Percentiles rank a stretch among this genome's conserved stretches.
Evolutionary conservation across 2,888 invertebrate genomes (phyloP).

Genomic region (Encarsia formosa): DNA sequence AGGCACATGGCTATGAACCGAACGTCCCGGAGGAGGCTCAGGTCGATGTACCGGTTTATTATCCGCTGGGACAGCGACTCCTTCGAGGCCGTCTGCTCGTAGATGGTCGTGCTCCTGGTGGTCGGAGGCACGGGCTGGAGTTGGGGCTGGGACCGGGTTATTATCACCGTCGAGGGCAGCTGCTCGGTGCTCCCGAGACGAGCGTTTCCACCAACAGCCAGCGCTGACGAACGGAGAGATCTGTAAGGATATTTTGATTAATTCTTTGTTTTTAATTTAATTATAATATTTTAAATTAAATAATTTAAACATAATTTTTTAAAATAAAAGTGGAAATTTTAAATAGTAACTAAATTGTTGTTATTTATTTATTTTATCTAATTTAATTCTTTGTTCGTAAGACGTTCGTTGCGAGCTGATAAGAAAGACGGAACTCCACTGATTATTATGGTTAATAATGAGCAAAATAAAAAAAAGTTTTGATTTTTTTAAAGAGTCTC

Average conservation of each 20-base stretch:
- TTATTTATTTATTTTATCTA: too few species aligned
- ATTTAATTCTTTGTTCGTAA: too few species aligned
- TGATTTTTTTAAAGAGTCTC: too few species aligned
- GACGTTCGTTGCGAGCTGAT: too few species aligned
- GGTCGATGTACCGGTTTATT: conserved; percentile 60
- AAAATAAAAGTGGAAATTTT: too few species aligned
- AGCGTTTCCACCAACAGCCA: conserved; percentile 31
- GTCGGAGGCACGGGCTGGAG: background rate
- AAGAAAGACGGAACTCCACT: too few species aligned
- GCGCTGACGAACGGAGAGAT: conserved; percentile 40
- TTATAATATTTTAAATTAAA: too few species aligned
- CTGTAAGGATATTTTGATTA: conserved; percentile 24
- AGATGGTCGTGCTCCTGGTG: conserved; percentile 1
- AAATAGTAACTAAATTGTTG: too few species aligned
- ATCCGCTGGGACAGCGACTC: conserved; percentile 46
- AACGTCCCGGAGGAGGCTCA: conserved; percentile 64
- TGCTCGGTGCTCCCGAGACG: conserved; percentile 19
- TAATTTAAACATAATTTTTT: too few species aligned
- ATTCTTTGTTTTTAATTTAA: background rate
- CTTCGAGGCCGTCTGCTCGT: conserved; percentile 30
- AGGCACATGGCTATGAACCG: conserved; percentile 68
- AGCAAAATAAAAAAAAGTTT: too few species aligned
- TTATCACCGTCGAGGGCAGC: conserved; percentile 14
- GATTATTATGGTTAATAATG: too few species aligned
- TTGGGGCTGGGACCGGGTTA: background rate